Evolutionary conservation across 2,888 invertebrate genomes (phyloP), one percentile per base, ranked within the genome.

Genomic region (Aspidiotus destructor): DNA sequence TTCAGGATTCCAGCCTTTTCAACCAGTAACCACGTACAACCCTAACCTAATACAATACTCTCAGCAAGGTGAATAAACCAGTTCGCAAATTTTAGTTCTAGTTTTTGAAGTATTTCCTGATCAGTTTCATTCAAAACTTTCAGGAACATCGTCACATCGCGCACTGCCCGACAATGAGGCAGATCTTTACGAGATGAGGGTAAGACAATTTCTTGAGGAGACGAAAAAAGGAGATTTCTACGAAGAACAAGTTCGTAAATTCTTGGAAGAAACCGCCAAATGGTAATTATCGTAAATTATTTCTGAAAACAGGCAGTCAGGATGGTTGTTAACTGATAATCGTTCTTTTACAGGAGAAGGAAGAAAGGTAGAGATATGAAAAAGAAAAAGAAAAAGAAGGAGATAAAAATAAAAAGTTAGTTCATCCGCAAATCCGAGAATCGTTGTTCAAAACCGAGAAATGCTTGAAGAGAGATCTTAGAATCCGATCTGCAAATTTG

Each of bases 211-310:
- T 77, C 77, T 89, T 72, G 86, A 88, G 73, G 86, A 87, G 78
- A 88, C 88, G 3, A 88, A 87, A 76, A 80, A 80, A 17, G 91
- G 91, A 75, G 88, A 89, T 0, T 90, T 91, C 76, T 92, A 91
- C 74, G 89, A 90, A 77, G 87, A 87, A 71, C 89, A 87, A 75
- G 90, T 92, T 70, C 84, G 89, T n/a, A 89, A 87, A 77, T 87
- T 91, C 77, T 80, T 92, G 69, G 89, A 88, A 75, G 90, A 91
- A 74, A 88, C 89, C 0, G 86, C 86, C 42, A 86, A 88, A 75
- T 90, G 88, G 75, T 75, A 69, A 74, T 71, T 70, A 44, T 57
- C 40, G 28, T 1, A 28, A 28, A 28, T 28, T 28, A 28, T 28
- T 5, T 28, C 5, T 3, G 28, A 28, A 28, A 28, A 3, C 28